Conservation (phyloP, 2,113 vertebrate genomes). For the Thunnus maccoyii region DNA sequence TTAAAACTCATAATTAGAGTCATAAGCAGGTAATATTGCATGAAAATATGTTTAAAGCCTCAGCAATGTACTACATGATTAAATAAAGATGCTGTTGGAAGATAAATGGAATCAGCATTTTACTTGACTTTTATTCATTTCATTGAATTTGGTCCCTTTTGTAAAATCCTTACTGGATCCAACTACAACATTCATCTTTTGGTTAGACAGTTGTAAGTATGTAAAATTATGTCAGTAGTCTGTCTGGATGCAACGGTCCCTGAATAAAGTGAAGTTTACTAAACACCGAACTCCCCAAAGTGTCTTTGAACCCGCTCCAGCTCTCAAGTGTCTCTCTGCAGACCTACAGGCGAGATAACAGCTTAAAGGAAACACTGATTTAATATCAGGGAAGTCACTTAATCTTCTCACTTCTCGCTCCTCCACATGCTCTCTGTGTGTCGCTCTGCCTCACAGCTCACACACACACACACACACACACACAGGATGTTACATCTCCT, state of each 20-base stretch:
- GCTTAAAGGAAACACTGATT: slow-evolving; percentile 51
- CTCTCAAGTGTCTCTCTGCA: slow-evolving; percentile 37
- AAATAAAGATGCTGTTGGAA: background rate
- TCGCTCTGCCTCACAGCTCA: background rate
- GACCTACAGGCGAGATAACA: slow-evolving; percentile 52
- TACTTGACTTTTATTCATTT: background rate
- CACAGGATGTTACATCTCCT: slow-evolving; percentile 69
- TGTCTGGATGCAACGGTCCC: slow-evolving; percentile 27
- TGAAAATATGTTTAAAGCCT: background rate
- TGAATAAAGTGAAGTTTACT: slow-evolving; percentile 43
- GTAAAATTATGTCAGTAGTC: slow-evolving; percentile 20
- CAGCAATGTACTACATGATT: background rate
- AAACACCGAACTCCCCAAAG: slow-evolving; percentile 32
- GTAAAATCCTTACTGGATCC: background rate
- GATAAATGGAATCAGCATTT: background rate
- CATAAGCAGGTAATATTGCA: slow-evolving; percentile 1
- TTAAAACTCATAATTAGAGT: background rate
- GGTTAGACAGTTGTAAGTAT: slow-evolving; percentile 17
- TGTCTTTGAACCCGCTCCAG: slow-evolving; percentile 55
- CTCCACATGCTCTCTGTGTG: slow-evolving; percentile 10
- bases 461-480: slow-evolving; percentile 10
- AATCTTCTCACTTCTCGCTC: background rate
- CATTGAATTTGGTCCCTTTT: background rate
- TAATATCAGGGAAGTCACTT: slow-evolving; percentile 34
- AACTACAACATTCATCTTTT: slow-evolving; percentile 7